Evolutionary conservation across 1,140 invertebrate genomes (phyloP).

Genomic region (Musca domestica): DNA sequence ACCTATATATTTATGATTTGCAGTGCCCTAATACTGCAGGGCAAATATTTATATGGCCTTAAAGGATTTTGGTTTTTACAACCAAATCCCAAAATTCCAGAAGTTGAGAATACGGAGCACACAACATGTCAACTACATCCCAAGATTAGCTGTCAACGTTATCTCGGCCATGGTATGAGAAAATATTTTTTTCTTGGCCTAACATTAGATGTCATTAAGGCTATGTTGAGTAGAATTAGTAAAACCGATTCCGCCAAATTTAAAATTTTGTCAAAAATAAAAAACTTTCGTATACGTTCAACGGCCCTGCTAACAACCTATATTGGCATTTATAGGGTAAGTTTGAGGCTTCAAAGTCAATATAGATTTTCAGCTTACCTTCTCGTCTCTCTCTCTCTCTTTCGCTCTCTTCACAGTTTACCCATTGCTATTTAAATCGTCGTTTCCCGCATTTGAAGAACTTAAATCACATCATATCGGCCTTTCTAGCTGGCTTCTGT

Average conservation of each 20-base stretch:
- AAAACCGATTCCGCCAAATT: background rate
- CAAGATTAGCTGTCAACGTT: background rate
- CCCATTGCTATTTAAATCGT: conserved; percentile 27
- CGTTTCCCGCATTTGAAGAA: background rate
- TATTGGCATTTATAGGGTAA: conserved; percentile 36
- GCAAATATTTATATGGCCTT: conserved; percentile 26
- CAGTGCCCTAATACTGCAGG: conserved; percentile 34
- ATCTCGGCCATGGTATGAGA: conserved; percentile 30
- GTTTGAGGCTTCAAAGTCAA: background rate
- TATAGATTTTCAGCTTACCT: too few species aligned
- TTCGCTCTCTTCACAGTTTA: conserved; percentile 21
- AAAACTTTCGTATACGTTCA: conserved; percentile 29
- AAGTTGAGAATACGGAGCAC: background rate
- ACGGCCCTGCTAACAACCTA: conserved; percentile 33
- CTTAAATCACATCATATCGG: conserved; percentile 27
- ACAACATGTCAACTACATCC: background rate
- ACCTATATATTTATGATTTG: conserved; percentile 35
- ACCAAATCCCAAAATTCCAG: conserved; percentile 19
- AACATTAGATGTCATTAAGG: conserved; percentile 34
- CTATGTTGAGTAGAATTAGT: conserved; percentile 23
- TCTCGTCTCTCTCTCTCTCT: background rate
- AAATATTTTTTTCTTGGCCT: conserved; percentile 36
- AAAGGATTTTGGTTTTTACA: conserved; percentile 39
- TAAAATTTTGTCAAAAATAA: conserved; percentile 12
- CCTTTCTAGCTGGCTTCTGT: conserved; percentile 32